phyloP scores from a whole-genome alignment of 92 coral and sea anemone genomes.

The Actinernus sp. region DNA sequence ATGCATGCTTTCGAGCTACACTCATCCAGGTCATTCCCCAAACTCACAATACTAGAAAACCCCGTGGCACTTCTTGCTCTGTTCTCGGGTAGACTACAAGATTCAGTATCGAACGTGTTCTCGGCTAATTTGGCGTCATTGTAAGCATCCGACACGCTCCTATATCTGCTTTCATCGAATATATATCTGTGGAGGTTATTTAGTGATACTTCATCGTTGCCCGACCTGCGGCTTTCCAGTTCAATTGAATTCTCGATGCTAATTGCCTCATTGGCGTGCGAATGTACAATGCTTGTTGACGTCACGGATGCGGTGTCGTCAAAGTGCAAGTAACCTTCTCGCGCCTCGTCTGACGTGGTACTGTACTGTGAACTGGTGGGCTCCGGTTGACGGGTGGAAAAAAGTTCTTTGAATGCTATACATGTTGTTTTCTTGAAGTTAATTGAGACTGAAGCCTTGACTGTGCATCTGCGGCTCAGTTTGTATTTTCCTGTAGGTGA shows the following conservation, averaged over 20 bases:
- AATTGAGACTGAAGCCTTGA: background rate
- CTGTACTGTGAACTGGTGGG: background rate
- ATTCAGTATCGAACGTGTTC: background rate
- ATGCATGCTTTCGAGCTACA: no score
- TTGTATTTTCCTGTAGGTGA: background rate
- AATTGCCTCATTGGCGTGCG: no score
- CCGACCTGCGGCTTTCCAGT: no score
- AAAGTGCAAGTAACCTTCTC: background rate
- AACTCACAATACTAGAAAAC: no score
- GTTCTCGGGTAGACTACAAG: background rate
- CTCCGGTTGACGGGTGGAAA: background rate
- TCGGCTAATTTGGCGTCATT: slow-evolving; percentile 1
- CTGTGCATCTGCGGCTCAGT: background rate
- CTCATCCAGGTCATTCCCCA: no score
- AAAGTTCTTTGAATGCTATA: background rate
- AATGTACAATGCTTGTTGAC: background rate
- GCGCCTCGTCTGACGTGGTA: background rate
- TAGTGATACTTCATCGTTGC: no score
- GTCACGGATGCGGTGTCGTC: background rate
- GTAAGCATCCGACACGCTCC: slow-evolving; percentile 18
- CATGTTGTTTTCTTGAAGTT: slow-evolving; percentile 1
- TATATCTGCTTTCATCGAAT: slow-evolving; percentile 7
- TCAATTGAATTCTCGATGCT: no score
- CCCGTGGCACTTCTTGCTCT: background rate
- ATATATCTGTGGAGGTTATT: no score